Conservation (phyloP, 1,140 invertebrate genomes). For the Macrobrachium nipponense region DNA sequence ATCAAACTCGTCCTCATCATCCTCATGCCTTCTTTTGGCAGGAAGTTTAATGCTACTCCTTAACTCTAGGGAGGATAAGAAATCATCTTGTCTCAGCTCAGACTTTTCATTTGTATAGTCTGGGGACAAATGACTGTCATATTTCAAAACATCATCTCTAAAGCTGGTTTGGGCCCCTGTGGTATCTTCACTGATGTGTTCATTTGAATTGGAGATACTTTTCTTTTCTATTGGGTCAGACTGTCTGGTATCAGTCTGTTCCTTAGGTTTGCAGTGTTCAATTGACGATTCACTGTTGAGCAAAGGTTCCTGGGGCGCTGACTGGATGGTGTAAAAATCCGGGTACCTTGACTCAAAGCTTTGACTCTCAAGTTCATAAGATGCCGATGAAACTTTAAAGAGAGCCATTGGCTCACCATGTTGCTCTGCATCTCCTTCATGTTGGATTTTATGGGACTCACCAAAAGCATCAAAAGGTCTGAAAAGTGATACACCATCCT, state of each 20-base stretch:
- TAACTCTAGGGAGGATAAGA: slow-evolving; percentile 52
- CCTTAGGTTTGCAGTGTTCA: slow-evolving; percentile 40
- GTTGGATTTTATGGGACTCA: slow-evolving; percentile 34
- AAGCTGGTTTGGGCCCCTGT: slow-evolving; percentile 1
- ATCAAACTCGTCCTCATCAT: slow-evolving; percentile 46
- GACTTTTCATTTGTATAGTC: neutral
- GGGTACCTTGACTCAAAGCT: slow-evolving; percentile 48
- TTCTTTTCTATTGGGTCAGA: slow-evolving; percentile 6
- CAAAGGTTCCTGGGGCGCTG: slow-evolving; percentile 30
- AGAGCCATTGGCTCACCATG: slow-evolving; percentile 38
- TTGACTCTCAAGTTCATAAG: slow-evolving; percentile 49
- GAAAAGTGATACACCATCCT: slow-evolving; percentile 35
- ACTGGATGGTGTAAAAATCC: slow-evolving; percentile 44
- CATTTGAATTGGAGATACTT: slow-evolving; percentile 5
- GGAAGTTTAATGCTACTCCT: slow-evolving; percentile 35
- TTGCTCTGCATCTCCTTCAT: slow-evolving; percentile 39
- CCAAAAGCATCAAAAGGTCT: slow-evolving; percentile 46
- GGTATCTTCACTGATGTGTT: neutral
- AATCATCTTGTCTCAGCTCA: slow-evolving; percentile 54
- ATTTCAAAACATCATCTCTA: slow-evolving; percentile 25
- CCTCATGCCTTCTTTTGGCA: slow-evolving; percentile 32
- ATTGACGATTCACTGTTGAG: slow-evolving; percentile 31
- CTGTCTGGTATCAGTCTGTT: slow-evolving; percentile 1
- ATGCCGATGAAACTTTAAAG: slow-evolving; percentile 46
- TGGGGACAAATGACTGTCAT: slow-evolving; percentile 1